Evolutionary conservation across 2,888 invertebrate species (phyloP), one percentile per base, ranked within the genome.

Genomic region (Cantharis flavilabris): DNA sequence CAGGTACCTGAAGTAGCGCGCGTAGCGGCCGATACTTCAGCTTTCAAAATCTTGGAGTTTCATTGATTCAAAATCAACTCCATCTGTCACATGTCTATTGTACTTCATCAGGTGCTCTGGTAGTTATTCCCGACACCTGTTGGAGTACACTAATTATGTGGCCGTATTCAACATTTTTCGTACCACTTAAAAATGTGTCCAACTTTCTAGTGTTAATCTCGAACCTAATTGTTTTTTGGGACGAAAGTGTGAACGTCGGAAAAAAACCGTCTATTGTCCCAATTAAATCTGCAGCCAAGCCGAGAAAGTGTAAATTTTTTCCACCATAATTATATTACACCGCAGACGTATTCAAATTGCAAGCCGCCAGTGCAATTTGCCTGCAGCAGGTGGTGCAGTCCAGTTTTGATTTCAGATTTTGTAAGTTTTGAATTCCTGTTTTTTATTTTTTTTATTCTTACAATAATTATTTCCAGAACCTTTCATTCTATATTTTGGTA

Each of bases 31-130:
- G 88, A 89, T 89, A 82, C 75, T 49, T 30, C 78, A 79, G 79
- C 79, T 82, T 76, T 79, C 70, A 69, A 23, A 73, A 70, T 62
- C 26, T 62, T 70, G 9, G 23, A 30, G 13, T 67, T 14, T 65
- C 16, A 33, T 67, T 63, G 70, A 67, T 67, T 65, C 26, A 23
- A n/a, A 62, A 63, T 18, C 73, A 78, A 71, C 75, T 23, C 71
- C 82, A 83, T 89, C 91, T 93, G 95, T 94, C 94, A 94, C 95
- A 96, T 96, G 96, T 95, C 95, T 95, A 96, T 97, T 97, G 97
- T 97, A 97, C 97, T 97, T 97, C 97, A 97, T 97, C 97, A 97
- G 97, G 97, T 97, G 97, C 97, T 97, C 97, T 97, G 97, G 97
- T 96, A 93, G 91, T 89, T 90, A 91, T 93, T 95, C 97, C 97